A percentile compares a stretch with the other conserved stretches of the same genome.
Evolutionary conservation across 2,113 vertebrate species (phyloP).

Genomic region (Laterallus jamaicensis): DNA sequence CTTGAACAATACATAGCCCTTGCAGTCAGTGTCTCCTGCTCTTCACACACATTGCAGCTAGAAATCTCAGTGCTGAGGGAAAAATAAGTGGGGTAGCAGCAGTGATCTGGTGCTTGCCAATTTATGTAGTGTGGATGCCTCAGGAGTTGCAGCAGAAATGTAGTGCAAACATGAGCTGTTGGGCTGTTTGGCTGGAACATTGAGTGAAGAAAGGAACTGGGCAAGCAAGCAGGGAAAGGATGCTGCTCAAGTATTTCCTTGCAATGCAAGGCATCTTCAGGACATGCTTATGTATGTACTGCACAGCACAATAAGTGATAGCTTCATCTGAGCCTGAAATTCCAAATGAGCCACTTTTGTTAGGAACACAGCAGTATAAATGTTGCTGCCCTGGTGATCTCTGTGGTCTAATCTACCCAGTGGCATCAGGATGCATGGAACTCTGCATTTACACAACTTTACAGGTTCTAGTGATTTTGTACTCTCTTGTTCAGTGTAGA

Average conservation of each 20-base stretch:
- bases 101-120: not conserved
- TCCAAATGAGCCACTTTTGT: not conserved
- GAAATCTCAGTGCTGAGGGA: not conserved
- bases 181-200: not conserved
- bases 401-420: not conserved
- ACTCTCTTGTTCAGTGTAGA: not conserved
- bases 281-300: not conserved
- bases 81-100: not conserved
- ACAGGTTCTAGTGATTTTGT: not conserved
- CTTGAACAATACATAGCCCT: not conserved
- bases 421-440: not conserved
- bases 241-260: not conserved
- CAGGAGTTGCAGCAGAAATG: not conserved
- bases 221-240: not conserved
- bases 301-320: not conserved
- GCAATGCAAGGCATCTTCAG: not conserved
- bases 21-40: not conserved
- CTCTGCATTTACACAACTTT: not conserved
- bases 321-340: not conserved
- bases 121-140: not conserved
- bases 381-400: not conserved
- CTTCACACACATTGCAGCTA: not conserved
- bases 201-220: slow-evolving; percentile 17
- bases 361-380: not conserved
- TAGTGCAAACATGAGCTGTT: not conserved